Base-by-base conservation (phyloP, 2,888 invertebrate genomes). In the Coenonympha arcania region DNA sequence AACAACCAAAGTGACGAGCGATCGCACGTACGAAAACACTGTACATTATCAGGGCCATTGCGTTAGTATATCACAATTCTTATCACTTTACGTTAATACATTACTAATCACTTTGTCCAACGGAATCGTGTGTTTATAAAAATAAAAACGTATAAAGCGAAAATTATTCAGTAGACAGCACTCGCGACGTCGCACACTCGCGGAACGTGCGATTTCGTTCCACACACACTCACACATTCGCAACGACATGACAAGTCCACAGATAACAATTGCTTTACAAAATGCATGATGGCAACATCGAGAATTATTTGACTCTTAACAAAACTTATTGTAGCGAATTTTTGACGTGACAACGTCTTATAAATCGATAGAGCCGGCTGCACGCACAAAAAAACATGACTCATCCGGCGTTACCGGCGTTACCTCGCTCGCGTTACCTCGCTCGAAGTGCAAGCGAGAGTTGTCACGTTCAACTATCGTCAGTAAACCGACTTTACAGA, bases 61-160 rank as follows among this genome's bases (percentile, higher is more conserved):
- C 73, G 65, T 72, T 68, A 69, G 70, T 72, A 70, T 84, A 83
- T 84, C 84, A 83, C 84, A 84, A 75, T 76, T 75, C 68, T 76
- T 84, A 82, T 83, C 81, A 84, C 83, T 79, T 76, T 68, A 69
- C 70, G 77, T 82, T 78, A 74, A 71, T 74, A 76, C 68, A 73
- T 76, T 78, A 73, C 68, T 81, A 79, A 80, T 77, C 70, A 78
- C 74, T 68, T 75, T 66, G 70, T 76, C 71, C 76, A 72, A n/a
- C n/a, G n/a, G n/a, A 75, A 76, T 73, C 70, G 65, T 75, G 71
- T 76, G 81, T 73, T 73, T 83, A 81, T 72, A 82, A 84, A 85
- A 85, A 83, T 85, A 84, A 85, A 85, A 85, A 81, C 72, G 76
- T 81, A 79, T 76, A 85, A 84, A 82, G 83, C 84, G 80, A 84